phyloP scores from a whole-genome alignment of 2,888 invertebrate genomes.

The Strigamia transsilvanica region DNA sequence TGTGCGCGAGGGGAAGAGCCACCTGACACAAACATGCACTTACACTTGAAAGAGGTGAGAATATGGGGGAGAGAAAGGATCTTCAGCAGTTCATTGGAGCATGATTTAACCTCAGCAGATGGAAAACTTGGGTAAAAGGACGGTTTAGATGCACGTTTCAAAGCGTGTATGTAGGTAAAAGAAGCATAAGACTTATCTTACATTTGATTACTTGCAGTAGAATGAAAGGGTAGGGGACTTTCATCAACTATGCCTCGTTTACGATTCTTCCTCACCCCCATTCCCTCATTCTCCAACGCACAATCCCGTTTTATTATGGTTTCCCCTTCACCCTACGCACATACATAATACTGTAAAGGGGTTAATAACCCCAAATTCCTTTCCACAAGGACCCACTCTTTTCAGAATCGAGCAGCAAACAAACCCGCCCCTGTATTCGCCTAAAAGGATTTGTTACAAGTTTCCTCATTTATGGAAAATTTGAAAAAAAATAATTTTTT shows the following conservation, averaged over 20 bases:
- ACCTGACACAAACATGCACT: constrained; percentile 30
- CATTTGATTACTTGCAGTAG: neutral
- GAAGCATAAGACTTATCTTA: neutral
- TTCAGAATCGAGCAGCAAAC: neutral
- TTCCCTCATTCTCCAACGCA: neutral
- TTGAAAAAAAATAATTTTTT: neutral
- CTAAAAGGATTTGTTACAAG: neutral
- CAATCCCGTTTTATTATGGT: constrained; percentile 30
- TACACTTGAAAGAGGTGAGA: constrained; percentile 30
- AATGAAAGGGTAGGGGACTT: neutral
- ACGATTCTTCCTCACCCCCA: constrained; percentile 1
- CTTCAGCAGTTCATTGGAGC: constrained; percentile 20
- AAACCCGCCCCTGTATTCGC: neutral
- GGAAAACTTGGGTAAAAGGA: constrained; percentile 10
- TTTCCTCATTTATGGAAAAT: neutral
- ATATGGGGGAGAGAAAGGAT: constrained; percentile 21
- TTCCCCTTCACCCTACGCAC: constrained; percentile 3
- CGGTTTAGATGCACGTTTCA: constrained; percentile 3
- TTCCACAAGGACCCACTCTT: constrained; percentile 20
- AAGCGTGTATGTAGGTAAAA: constrained; percentile 18
- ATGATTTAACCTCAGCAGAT: constrained; percentile 30
- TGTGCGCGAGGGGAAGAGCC: constrained; percentile 23
- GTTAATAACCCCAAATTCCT: constrained; percentile 26
- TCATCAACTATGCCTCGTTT: neutral
- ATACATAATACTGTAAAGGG: constrained; percentile 14